Conservation (phyloP, 2,113 vertebrate species). For the Coryphaenoides rupestris region DNA sequence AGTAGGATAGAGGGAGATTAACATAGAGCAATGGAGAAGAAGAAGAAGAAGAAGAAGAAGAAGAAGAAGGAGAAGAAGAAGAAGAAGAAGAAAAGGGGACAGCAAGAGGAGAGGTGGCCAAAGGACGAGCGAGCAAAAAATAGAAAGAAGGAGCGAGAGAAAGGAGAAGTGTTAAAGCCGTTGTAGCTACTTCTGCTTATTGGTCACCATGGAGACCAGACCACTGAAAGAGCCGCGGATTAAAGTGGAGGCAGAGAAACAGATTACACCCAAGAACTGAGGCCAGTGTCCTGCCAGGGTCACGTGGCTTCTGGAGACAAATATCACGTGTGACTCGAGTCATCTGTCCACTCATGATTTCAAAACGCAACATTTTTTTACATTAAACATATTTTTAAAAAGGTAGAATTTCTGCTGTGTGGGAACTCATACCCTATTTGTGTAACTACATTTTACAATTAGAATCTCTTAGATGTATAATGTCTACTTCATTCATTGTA, state of each 20-base stretch:
- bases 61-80: background rate
- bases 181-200: conserved; percentile 34
- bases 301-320: too few species aligned
- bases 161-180: conserved; percentile 27
- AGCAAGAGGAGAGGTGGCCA: background rate
- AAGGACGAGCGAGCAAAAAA: background rate
- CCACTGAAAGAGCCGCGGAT: conserved; percentile 27
- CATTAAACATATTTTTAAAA: too few species aligned
- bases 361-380: too few species aligned
- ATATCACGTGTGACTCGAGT: too few species aligned
- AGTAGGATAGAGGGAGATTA: too few species aligned
- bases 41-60: background rate
- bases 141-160: conserved; percentile 2
- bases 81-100: background rate
- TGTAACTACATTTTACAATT: too few species aligned
- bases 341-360: too few species aligned
- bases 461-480: too few species aligned
- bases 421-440: too few species aligned
- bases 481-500: too few species aligned
- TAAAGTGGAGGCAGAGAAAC: conserved; percentile 4
- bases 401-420: too few species aligned
- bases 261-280: background rate
- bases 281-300: background rate
- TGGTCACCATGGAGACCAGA: conserved; percentile 45
- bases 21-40: too few species aligned